A percentile compares a stretch with the other conserved stretches of the same genome.
Conservation (phyloP, 2,888 invertebrate genomes). For the Protonemura montana region DNA sequence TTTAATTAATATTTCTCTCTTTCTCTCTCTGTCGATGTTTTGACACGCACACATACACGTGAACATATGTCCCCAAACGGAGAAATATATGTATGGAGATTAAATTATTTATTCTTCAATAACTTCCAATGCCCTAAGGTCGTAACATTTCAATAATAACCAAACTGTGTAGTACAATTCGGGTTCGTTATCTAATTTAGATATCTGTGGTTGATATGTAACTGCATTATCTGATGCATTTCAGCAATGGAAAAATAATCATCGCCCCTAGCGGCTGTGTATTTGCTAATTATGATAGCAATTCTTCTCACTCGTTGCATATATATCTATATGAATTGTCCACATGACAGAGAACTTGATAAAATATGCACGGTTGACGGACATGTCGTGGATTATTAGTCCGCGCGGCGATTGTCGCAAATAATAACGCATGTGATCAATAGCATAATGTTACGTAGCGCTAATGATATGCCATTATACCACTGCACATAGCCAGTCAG, state of each 20-base stretch:
- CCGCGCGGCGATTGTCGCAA: not conserved
- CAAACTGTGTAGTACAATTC: not conserved
- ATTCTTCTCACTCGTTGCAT: not conserved
- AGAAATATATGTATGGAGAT: not conserved
- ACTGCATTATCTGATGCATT: not conserved
- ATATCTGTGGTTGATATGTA: not conserved
- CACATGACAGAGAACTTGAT: not conserved
- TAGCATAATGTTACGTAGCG: not conserved
- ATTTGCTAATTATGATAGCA: not conserved
- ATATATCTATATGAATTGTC: too few species aligned
- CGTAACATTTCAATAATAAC: not conserved
- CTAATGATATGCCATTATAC: not conserved
- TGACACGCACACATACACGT: not conserved
- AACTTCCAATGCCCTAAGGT: not conserved
- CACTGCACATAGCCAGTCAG: not conserved
- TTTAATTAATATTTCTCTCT: not conserved
- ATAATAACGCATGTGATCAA: not conserved
- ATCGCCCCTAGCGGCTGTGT: not conserved
- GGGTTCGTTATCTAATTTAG: not conserved
- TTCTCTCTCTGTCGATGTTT: not conserved
- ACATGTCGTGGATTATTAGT: slow-evolving; percentile 7
- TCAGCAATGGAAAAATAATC: not conserved
- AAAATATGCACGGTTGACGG: not conserved
- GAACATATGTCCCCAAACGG: not conserved
- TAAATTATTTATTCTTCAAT: slow-evolving; percentile 12